Evolutionary conservation across 2,113 vertebrate species (phyloP), one percentile per base, ranked within the genome.

Genomic region (Indicator indicator): DNA sequence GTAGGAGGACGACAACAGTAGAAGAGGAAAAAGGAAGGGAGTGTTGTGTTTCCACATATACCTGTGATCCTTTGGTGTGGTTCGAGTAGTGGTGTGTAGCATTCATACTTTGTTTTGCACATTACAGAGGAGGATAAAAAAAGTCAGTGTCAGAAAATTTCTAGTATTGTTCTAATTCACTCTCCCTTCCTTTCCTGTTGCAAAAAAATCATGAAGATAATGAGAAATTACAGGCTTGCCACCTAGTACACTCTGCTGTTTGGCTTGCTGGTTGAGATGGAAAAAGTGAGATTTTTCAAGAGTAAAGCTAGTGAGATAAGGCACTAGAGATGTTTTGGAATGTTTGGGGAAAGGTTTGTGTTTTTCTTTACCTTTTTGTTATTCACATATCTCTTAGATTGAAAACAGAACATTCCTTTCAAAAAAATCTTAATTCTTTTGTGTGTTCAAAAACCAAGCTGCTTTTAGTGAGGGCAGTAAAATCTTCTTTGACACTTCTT

Each of bases 51-150:
- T 93, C 86, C 94, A 94, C 58, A 32, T 67, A 67, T 2, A 78
- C 89, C 67, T 89, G 54, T 76, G 55, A 52, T 75, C 83, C 90
- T 94, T 94, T 94, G 81, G 80, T 93, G 93, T 90, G 80, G 89
- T 86, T 93, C 32, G 10, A 40, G 16, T 72, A 52, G 33, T 71
- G 50, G n/a, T 67, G 67, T 82, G 58, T 75, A 69, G 46, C 50
- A 72, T 80, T 83, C 63, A 86, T 71, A 23, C 63, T 93, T 93
- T 92, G 63, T 81, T 96, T 95, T 96, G 73, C 58, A 88, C 20
- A 40, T 93, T 86, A 81, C 24, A 69, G 33, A 12, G 30, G 62
- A 81, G 15, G 48, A 85, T 32, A 9, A 86, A 85, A 85, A 88
- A 71, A n/a, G 32, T 58, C n/a, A 17, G 7, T 74, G 93, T 81